Evolutionary conservation across 2,797 vertebrate species (phyloP).

Genomic region (Garrulus glandarius): DNA sequence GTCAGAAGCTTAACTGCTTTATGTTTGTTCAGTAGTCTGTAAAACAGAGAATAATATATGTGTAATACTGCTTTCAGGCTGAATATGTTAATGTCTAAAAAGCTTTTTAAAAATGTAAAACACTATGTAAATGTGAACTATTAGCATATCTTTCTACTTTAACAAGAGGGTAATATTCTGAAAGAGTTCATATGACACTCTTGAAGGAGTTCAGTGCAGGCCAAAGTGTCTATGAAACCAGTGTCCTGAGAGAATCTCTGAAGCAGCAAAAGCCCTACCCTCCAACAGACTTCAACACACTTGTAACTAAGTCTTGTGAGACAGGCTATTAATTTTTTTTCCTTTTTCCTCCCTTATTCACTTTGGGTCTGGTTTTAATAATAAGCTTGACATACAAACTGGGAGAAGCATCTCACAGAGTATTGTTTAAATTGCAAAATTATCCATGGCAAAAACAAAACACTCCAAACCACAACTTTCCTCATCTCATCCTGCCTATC

Average conservation of each 20-base stretch:
- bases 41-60: background rate
- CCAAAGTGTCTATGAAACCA: background rate
- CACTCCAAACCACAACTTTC: background rate
- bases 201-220: rapidly evolving
- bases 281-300: background rate
- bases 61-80: background rate
- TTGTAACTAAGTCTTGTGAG: background rate
- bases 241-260: background rate
- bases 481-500: background rate
- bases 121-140: background rate
- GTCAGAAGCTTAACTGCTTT: background rate
- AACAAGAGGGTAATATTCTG: background rate
- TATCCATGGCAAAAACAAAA: rapidly evolving
- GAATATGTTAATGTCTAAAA: background rate
- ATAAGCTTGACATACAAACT: background rate
- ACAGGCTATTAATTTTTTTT: background rate
- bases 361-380: background rate
- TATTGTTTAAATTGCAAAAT: background rate
- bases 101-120: background rate
- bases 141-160: background rate
- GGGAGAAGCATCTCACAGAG: rapidly evolving
- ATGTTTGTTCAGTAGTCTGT: background rate
- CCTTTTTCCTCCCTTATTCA: background rate
- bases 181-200: background rate
- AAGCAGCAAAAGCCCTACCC: background rate